Evolutionary conservation across 2,888 invertebrate species (phyloP).

Genomic region (Lydus trimaculatus): DNA sequence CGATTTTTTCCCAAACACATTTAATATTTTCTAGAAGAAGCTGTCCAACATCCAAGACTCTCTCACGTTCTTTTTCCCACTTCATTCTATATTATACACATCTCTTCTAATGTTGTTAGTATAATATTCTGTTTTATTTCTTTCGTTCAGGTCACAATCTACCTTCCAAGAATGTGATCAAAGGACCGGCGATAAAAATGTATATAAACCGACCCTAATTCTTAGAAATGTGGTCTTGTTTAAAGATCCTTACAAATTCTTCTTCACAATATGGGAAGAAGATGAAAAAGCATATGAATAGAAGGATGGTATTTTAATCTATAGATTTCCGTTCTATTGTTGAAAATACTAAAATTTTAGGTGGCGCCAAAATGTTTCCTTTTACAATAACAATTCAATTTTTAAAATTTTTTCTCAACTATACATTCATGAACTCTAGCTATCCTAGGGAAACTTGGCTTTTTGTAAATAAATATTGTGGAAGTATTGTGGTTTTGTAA

Average conservation of each 20-base stretch:
- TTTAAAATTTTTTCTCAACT: not conserved
- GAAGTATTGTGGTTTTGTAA: slow-evolving; percentile 3
- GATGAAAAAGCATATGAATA: not conserved
- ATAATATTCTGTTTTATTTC: not conserved
- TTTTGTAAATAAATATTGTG: not conserved
- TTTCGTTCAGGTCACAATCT: not conserved
- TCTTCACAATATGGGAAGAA: not conserved
- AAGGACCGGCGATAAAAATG: slow-evolving; percentile 3
- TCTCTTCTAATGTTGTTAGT: not conserved
- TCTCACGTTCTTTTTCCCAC: not conserved
- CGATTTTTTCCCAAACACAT: not conserved
- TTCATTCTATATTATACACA: not conserved
- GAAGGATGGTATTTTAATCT: not conserved
- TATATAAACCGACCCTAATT: not conserved
- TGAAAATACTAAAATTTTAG: not conserved
- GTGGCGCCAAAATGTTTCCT: not conserved
- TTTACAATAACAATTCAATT: not conserved
- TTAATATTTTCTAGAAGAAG: not conserved
- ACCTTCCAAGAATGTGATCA: slow-evolving; percentile 3
- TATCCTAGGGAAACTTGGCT: not conserved
- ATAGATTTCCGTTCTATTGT: not conserved
- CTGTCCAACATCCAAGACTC: not conserved
- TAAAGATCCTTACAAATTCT: not conserved
- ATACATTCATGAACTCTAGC: not conserved
- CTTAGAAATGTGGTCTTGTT: not conserved